These are phyloP conservation scores for human DNA, from an alignment of 2,113 vertebrate genomes.

Conservation along the genomic window DNA sequence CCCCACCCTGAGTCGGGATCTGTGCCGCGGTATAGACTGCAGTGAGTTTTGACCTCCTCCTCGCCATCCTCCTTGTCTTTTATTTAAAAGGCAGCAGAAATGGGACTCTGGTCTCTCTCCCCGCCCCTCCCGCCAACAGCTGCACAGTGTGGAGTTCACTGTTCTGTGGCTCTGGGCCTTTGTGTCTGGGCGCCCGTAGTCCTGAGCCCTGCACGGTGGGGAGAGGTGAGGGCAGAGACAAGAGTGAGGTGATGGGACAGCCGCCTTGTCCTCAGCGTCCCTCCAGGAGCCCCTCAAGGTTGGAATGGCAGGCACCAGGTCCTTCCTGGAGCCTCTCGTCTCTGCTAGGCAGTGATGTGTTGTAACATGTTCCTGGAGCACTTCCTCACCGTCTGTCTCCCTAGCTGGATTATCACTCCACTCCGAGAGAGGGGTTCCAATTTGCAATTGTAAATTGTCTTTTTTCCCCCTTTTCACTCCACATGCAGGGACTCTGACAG, in stretches of 20 bases:
- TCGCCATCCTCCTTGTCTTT: background rate
- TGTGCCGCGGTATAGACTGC: fast-evolving
- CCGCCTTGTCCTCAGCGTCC: fast-evolving
- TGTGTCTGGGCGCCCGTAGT: fast-evolving
- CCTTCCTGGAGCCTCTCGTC: background rate
- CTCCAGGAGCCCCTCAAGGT: background rate
- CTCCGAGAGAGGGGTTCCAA: background rate
- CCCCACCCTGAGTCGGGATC: fast-evolving
- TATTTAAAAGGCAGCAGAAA: background rate
- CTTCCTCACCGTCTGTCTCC: background rate
- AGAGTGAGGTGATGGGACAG: fast-evolving
- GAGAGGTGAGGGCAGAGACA: background rate
- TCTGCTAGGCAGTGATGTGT: background rate
- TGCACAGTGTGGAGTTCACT: fast-evolving
- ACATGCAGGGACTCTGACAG: background rate
- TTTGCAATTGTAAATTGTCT: slow-evolving; percentile 62
- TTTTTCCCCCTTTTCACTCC: background rate
- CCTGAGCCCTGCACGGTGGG: background rate
- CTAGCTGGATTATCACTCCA: background rate
- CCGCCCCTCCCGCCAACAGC: fast-evolving
- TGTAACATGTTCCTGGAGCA: background rate
- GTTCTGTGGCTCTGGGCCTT: background rate
- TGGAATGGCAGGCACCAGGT: background rate
- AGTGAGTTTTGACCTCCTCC: too few relatives aligned
- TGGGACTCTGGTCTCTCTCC: fast-evolving